Percentiles rank a stretch among this genome's conserved stretches.
Evolutionary conservation across 2,113 vertebrate species (phyloP).

Genomic region (Melanocharis versteri): DNA sequence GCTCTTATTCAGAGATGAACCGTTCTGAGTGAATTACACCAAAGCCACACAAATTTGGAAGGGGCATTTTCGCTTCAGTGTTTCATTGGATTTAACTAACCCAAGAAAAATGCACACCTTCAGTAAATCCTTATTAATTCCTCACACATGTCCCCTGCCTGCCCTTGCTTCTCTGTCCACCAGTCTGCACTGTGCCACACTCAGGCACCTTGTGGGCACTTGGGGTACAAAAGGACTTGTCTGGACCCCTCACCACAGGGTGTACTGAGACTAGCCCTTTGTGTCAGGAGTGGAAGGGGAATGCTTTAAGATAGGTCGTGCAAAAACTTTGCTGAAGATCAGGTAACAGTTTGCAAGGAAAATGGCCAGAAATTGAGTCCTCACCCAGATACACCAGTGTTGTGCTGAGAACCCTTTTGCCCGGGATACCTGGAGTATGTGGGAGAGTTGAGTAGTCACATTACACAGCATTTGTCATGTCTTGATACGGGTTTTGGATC

Average conservation of each 20-base stretch:
- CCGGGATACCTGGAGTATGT: not conserved
- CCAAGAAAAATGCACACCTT: not conserved
- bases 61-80: rapidly evolving
- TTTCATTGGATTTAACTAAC: not conserved
- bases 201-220: rapidly evolving
- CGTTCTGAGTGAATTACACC: not conserved
- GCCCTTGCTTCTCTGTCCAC: rapidly evolving
- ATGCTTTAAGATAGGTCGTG: not conserved
- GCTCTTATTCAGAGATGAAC: not conserved
- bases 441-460: not conserved
- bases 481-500: not conserved
- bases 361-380: not conserved
- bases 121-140: not conserved
- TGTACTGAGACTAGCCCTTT: not conserved
- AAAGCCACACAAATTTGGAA: not conserved
- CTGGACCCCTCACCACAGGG: not conserved
- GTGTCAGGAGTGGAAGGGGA: not conserved
- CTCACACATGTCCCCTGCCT: rapidly evolving
- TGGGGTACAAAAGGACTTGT: not conserved
- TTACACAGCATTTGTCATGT: not conserved
- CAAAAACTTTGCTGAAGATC: not conserved
- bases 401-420: not conserved
- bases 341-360: not conserved
- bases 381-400: not conserved
- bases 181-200: not conserved